A percentile compares a stretch with the other conserved stretches of the same genome.
Conservation (phyloP, 2,113 vertebrate genomes). For the Xenopus borealis region DNA sequence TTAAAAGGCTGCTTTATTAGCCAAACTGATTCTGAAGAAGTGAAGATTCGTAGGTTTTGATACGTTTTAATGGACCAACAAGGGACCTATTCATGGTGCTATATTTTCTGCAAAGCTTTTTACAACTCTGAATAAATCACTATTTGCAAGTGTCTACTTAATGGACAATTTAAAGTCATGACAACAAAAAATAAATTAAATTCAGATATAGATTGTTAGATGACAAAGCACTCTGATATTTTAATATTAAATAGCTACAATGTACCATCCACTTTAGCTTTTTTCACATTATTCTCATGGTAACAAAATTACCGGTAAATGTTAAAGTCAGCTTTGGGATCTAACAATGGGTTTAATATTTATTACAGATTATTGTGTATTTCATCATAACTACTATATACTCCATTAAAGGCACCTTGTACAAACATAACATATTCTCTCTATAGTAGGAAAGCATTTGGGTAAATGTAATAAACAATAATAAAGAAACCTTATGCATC, state of each 20-base stretch:
- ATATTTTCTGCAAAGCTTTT: slow-evolving; percentile 4
- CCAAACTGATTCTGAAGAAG: slow-evolving; percentile 12
- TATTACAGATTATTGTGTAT: too few relatives aligned
- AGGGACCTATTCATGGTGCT: slow-evolving; percentile 1
- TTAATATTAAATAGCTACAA: background rate
- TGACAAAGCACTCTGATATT: background rate
- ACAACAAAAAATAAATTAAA: background rate
- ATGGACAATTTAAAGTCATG: slow-evolving; percentile 6
- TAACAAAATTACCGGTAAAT: too few relatives aligned
- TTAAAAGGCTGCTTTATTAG: slow-evolving; percentile 33
- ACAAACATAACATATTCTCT: too few relatives aligned
- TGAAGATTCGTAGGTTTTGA: slow-evolving; percentile 10
- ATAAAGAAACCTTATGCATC: too few relatives aligned
- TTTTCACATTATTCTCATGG: too few relatives aligned
- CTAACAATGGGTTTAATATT: too few relatives aligned
- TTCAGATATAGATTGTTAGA: slow-evolving; percentile 1
- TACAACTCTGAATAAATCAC: background rate
- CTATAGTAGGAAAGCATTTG: too few relatives aligned
- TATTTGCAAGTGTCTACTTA: slow-evolving; percentile 9
- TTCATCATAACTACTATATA: too few relatives aligned
- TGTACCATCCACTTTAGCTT: too few relatives aligned
- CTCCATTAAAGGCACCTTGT: too few relatives aligned
- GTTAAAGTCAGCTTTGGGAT: too few relatives aligned
- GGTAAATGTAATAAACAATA: too few relatives aligned
- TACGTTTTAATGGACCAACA: slow-evolving; percentile 24